These are phyloP conservation scores for Sinodicranocentrus sp. DNA, from an alignment of 2,888 invertebrate genomes.

Conservation along the genomic window DNA sequence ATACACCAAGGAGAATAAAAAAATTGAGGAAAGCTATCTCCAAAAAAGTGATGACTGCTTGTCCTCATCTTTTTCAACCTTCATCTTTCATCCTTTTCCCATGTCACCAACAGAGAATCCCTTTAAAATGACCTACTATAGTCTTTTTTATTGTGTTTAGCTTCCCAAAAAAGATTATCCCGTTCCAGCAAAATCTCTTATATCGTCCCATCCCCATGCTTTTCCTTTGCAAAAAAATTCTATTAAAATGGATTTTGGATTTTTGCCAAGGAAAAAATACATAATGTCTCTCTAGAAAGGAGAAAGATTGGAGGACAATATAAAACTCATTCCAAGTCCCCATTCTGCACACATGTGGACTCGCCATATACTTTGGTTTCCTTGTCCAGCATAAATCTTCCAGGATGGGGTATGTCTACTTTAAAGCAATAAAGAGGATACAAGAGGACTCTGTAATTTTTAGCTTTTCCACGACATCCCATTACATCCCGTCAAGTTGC, in stretches of 20 bases:
- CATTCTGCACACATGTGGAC: too few species aligned
- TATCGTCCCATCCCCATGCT: neutral
- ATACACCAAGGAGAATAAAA: too few species aligned
- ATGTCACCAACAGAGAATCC: neutral
- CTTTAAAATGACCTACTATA: neutral
- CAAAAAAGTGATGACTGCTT: slow-evolving; percentile 11
- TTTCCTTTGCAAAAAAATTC: slow-evolving; percentile 11
- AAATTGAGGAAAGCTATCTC: neutral
- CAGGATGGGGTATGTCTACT: neutral
- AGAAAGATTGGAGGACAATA: neutral
- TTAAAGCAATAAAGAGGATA: neutral
- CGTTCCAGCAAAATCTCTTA: neutral
- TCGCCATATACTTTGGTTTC: too few species aligned
- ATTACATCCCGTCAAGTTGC: neutral
- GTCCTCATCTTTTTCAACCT: neutral
- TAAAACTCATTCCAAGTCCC: neutral
- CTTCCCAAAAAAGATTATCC: slow-evolving; percentile 17
- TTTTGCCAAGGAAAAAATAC: slow-evolving; percentile 27
- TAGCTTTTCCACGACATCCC: too few species aligned
- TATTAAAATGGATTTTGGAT: slow-evolving; percentile 33
- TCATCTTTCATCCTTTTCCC: neutral
- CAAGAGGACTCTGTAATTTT: neutral
- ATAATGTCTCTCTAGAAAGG: too few species aligned
- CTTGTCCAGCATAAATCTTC: neutral
- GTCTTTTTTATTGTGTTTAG: slow-evolving; percentile 7